Conservation (phyloP, 2,797 vertebrate species). For the Galaxias olidus region DNA sequence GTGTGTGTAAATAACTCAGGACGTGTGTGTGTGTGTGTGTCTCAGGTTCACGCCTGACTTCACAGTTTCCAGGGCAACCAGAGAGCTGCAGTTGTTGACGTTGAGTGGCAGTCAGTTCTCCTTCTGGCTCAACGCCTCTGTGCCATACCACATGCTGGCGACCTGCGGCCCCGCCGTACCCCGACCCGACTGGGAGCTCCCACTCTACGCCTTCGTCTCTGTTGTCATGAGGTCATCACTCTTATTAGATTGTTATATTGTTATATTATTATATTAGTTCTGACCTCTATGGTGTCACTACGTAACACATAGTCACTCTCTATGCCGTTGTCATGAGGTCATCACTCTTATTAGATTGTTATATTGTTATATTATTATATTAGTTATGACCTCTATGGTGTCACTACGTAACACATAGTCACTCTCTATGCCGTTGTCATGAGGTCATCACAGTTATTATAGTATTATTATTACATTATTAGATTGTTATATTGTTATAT, state of each 20-base stretch:
- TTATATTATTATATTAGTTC: too few relatives aligned
- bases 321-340: conserved; percentile 90
- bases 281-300: too few relatives aligned
- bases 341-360: too few relatives aligned
- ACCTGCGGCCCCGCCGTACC: conserved; percentile 84
- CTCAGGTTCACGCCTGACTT: conserved; percentile 88
- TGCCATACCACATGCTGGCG: conserved; percentile 87
- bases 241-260: too few relatives aligned
- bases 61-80: conserved; percentile 83
- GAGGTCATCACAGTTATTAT: too few relatives aligned
- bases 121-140: conserved; percentile 84
- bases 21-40: not conserved
- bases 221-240: conserved; percentile 91
- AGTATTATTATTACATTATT: too few relatives aligned
- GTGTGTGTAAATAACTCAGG: too few relatives aligned
- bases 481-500: too few relatives aligned
- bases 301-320: too few relatives aligned
- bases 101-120: conserved; percentile 80
- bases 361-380: too few relatives aligned
- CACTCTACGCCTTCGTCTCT: conserved; percentile 84
- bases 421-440: conserved; percentile 87
- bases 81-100: conserved; percentile 81
- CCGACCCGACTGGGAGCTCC: conserved; percentile 84
- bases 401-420: too few relatives aligned
- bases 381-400: too few relatives aligned